Conservation (phyloP, 2,888 invertebrate genomes). For the Tinea trinotella region DNA sequence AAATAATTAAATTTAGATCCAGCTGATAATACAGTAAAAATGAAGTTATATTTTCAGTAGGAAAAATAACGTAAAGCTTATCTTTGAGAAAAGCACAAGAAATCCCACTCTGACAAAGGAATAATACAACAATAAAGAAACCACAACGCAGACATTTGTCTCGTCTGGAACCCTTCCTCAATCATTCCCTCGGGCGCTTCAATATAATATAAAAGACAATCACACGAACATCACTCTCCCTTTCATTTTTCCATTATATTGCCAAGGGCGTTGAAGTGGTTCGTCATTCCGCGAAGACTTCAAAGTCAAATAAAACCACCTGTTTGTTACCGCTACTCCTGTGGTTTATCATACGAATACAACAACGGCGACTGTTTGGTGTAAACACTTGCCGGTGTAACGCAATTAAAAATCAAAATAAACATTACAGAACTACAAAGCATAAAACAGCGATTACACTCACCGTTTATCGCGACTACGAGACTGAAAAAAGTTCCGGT, state of each 20-base stretch:
- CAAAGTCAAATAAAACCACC: conserved; percentile 13
- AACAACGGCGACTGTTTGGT: neutral
- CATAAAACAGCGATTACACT: conserved; percentile 2
- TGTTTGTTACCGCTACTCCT: neutral
- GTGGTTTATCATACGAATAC: neutral
- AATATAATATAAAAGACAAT: conserved; percentile 9
- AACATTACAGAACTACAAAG: conserved; percentile 8
- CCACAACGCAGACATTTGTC: conserved; percentile 11
- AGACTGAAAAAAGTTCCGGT: neutral
- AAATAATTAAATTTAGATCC: no score
- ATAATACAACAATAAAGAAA: conserved; percentile 15
- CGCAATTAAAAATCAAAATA: neutral
- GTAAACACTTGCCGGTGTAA: neutral
- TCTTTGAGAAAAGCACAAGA: conserved; percentile 3
- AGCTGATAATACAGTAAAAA: neutral
- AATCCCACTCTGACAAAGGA: neutral
- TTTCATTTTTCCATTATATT: neutral
- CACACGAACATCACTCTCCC: neutral
- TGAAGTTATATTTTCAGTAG: neutral
- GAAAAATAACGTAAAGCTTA: neutral
- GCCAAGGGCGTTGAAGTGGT: neutral
- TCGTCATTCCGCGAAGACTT: neutral
- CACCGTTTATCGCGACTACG: neutral
- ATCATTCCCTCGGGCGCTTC: conserved; percentile 13
- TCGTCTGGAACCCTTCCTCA: conserved; percentile 14